A percentile compares a stretch with the other conserved stretches of the same genome.
These are phyloP conservation scores for Artibeus jamaicensis DNA, from an alignment of 2,797 vertebrate species.

Conservation along the genomic window DNA sequence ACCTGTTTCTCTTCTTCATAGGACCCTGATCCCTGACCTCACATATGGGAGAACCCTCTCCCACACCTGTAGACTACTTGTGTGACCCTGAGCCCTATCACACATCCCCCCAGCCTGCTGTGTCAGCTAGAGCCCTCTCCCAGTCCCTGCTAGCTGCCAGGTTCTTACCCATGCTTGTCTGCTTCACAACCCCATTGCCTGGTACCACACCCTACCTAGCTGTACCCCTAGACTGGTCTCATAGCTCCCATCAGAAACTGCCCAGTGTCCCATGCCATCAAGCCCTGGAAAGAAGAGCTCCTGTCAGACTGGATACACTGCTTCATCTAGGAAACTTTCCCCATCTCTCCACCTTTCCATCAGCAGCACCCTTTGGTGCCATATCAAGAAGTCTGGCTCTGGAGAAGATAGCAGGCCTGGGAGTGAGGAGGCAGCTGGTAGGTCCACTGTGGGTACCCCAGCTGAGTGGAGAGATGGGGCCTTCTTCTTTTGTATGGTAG, in stretches of 20 bases:
- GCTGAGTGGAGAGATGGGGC: accelerated
- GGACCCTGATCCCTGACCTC: neutral
- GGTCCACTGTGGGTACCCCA: neutral
- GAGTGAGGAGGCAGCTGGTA: no score
- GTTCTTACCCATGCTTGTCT: neutral
- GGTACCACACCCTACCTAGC: neutral
- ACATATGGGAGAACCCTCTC: neutral
- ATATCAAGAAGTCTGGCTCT: neutral
- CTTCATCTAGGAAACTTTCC: no score
- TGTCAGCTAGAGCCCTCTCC: neutral
- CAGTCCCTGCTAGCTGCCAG: neutral
- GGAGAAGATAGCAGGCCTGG: neutral
- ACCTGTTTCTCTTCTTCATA: neutral
- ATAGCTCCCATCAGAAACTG: neutral
- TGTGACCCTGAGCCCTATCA: neutral
- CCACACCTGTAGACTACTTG: neutral
- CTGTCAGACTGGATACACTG: neutral
- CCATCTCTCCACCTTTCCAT: no score
- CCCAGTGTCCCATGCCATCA: neutral
- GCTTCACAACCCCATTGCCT: neutral
- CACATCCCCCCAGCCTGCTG: neutral
- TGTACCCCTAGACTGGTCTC: neutral
- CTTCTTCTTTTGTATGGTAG: constrained; percentile 57
- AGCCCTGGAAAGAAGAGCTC: neutral
- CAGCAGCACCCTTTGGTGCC: neutral